Percentiles rank a stretch among this genome's conserved stretches.
These are phyloP conservation scores for Henricia sp. DNA, from an alignment of 53 echinoderm and acorn worm species.

Conservation along the genomic window DNA sequence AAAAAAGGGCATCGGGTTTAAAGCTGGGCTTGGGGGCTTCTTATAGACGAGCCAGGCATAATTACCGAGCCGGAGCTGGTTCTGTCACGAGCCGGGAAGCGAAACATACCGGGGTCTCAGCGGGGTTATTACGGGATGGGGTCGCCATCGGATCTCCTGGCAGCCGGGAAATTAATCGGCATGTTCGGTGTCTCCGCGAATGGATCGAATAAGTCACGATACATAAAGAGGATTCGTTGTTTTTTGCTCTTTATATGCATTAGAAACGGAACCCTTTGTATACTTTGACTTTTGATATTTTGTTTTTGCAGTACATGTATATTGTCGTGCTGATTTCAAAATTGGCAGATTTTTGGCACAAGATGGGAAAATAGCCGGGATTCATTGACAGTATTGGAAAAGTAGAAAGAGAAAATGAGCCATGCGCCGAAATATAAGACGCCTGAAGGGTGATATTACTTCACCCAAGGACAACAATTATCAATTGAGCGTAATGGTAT, in stretches of 20 bases:
- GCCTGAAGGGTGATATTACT: too few species aligned
- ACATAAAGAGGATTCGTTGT: too few species aligned
- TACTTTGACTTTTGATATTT: background rate
- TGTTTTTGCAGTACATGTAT: background rate
- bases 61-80: slow-evolving; percentile 14
- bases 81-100: background rate
- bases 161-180: slow-evolving; percentile 38
- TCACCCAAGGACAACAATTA: too few species aligned
- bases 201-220: slow-evolving; percentile 24
- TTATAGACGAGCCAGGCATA: background rate
- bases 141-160: background rate
- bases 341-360: too few species aligned
- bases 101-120: background rate
- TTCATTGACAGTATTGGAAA: too few species aligned
- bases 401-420: too few species aligned
- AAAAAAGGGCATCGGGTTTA: background rate
- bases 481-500: too few species aligned
- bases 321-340: too few species aligned
- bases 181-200: slow-evolving; percentile 33
- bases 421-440: too few species aligned
- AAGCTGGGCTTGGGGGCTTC: background rate
- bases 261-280: background rate
- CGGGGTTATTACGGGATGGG: slow-evolving; percentile 17
- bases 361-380: too few species aligned
- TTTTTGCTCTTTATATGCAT: too few species aligned